Evolutionary conservation across 2,113 vertebrate genomes (phyloP).

Genomic region (Sapayoa aenigma): DNA sequence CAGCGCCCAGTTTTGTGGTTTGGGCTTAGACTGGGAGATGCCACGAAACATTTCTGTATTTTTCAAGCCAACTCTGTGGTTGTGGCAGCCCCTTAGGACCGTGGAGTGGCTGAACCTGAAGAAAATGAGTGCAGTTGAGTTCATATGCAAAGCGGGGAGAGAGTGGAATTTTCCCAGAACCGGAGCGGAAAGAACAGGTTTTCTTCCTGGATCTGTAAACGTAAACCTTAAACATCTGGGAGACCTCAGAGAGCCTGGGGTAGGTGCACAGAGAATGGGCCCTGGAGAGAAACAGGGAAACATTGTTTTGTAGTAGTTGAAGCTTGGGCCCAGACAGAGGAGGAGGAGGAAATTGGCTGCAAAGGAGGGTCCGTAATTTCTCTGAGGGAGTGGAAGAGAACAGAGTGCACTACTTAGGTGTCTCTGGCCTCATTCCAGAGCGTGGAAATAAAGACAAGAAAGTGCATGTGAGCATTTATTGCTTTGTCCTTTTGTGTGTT

Average conservation of each 20-base stretch:
- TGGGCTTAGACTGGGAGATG: not conserved
- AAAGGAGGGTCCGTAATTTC: slow-evolving; percentile 10
- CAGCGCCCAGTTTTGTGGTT: not conserved
- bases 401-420: slow-evolving; percentile 11
- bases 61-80: accelerated
- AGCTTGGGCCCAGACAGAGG: not conserved
- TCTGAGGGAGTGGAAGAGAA: slow-evolving; percentile 31
- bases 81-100: not conserved
- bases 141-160: not conserved
- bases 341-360: slow-evolving; percentile 46
- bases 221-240: not conserved
- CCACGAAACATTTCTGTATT: not conserved
- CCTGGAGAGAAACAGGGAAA: not conserved
- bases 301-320: slow-evolving; percentile 5
- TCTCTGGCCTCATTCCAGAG: slow-evolving; percentile 36
- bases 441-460: slow-evolving; percentile 46
- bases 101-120: not conserved
- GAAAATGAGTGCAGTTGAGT: not conserved
- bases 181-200: not conserved
- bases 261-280: not conserved
- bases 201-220: not conserved
- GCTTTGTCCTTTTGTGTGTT: slow-evolving; percentile 17
- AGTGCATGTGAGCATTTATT: slow-evolving; percentile 28
- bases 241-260: not conserved
- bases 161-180: slow-evolving; percentile 20